Conservation (phyloP, 2,797 vertebrate genomes). For the Epinephelus malabaricus region DNA sequence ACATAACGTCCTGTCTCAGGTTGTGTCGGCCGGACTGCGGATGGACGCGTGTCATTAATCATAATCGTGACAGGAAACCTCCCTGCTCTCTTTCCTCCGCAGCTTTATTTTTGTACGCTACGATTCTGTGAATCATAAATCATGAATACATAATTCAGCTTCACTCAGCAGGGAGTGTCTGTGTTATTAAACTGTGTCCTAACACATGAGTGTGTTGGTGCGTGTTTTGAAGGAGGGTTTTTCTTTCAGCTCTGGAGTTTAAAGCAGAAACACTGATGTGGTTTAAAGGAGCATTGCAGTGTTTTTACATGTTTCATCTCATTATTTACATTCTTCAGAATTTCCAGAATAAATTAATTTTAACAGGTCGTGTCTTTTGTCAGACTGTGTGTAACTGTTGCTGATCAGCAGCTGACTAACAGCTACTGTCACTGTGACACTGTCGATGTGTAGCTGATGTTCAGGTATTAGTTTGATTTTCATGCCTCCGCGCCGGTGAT, state of each 20-base stretch:
- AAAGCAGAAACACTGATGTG: not conserved
- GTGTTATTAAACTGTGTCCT: slow-evolving; percentile 14
- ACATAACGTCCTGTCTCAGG: slow-evolving; percentile 33
- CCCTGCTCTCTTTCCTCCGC: not conserved
- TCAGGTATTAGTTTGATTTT: no score
- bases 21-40: not conserved
- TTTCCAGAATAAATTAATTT: no score
- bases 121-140: not conserved
- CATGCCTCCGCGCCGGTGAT: no score
- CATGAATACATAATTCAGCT: not conserved
- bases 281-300: not conserved
- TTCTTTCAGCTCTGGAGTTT: not conserved
- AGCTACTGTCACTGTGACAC: no score
- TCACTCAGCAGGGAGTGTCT: not conserved
- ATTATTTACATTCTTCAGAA: no score
- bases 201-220: not conserved
- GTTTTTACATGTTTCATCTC: not conserved
- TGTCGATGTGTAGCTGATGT: no score
- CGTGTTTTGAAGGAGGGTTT: not conserved
- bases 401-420: no score
- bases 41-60: slow-evolving; percentile 22
- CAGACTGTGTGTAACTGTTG: no score
- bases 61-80: slow-evolving; percentile 20
- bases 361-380: no score
- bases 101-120: not conserved